Percentiles rank a stretch among this genome's conserved stretches.
Evolutionary conservation across 1,140 invertebrate species (phyloP).

Genomic region (Zophobas morio): DNA sequence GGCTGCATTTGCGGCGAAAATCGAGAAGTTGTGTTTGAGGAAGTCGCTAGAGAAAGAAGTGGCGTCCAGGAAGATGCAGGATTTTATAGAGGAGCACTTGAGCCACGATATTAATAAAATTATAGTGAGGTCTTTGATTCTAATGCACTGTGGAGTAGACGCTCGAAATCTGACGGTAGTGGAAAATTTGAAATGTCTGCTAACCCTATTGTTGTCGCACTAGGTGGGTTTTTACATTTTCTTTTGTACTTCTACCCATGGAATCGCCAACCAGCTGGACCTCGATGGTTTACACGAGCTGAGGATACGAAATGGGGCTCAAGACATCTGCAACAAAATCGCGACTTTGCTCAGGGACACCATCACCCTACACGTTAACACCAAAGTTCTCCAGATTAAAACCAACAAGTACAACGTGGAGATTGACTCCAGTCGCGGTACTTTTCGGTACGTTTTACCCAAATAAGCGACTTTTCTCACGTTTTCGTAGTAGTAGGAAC

Average conservation of each 20-base stretch:
- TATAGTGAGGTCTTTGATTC: constrained; percentile 26
- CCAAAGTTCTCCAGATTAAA: constrained; percentile 24
- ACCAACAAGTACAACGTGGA: background rate
- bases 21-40: constrained; percentile 14
- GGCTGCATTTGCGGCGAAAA: background rate
- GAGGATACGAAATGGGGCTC: background rate
- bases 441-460: constrained; percentile 9
- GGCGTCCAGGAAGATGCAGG: constrained; percentile 6
- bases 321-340: constrained; percentile 41
- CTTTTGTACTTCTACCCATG: constrained; percentile 45
- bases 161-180: background rate
- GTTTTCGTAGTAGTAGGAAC: constrained; percentile 43
- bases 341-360: background rate
- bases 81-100: constrained; percentile 37
- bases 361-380: background rate
- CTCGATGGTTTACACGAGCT: background rate
- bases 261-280: constrained; percentile 34
- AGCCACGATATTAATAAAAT: constrained; percentile 4
- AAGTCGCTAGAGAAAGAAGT: background rate
- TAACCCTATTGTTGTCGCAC: no score
- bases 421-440: background rate
- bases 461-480: no score
- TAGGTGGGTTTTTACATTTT: constrained; percentile 35
- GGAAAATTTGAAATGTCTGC: no score
- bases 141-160: constrained; percentile 27